These are phyloP conservation scores for Torymus aiolomorphi DNA, from an alignment of 2,888 invertebrate genomes.

Conservation along the genomic window DNA sequence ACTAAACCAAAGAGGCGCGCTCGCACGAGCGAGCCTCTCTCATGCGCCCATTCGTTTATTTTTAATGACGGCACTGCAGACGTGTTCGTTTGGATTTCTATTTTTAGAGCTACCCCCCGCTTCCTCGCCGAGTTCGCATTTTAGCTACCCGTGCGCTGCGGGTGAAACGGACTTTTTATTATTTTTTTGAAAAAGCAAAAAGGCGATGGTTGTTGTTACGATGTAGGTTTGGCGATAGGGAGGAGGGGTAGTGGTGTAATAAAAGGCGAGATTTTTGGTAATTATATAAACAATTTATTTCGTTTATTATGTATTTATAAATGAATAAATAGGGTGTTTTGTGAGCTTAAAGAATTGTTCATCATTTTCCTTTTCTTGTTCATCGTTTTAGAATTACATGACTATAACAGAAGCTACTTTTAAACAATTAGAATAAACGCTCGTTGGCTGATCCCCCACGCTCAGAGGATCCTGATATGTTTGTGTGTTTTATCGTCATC, in stretches of 20 bases:
- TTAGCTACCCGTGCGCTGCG: not conserved
- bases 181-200: no score
- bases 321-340: conserved; percentile 55
- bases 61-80: conserved; percentile 49
- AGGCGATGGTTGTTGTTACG: no score
- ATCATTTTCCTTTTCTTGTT: no score
- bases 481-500: conserved; percentile 37
- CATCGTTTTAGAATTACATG: conserved; percentile 36
- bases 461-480: conserved; percentile 50
- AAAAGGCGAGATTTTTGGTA: conserved; percentile 22
- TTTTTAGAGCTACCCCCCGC: conserved; percentile 29
- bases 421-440: conserved; percentile 52
- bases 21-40: not conserved
- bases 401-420: conserved; percentile 52
- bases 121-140: not conserved
- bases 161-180: no score
- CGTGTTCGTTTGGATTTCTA: conserved; percentile 36
- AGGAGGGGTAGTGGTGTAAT: no score
- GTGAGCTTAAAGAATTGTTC: conserved; percentile 47
- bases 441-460: conserved; percentile 50
- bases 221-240: no score
- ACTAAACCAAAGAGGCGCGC: conserved; percentile 32
- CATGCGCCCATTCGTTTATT: conserved; percentile 26
- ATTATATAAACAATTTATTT: conserved; percentile 59
- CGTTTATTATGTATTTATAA: conserved; percentile 52